Base-by-base conservation (phyloP, 1,140 invertebrate species). In the Eueides isabella region DNA sequence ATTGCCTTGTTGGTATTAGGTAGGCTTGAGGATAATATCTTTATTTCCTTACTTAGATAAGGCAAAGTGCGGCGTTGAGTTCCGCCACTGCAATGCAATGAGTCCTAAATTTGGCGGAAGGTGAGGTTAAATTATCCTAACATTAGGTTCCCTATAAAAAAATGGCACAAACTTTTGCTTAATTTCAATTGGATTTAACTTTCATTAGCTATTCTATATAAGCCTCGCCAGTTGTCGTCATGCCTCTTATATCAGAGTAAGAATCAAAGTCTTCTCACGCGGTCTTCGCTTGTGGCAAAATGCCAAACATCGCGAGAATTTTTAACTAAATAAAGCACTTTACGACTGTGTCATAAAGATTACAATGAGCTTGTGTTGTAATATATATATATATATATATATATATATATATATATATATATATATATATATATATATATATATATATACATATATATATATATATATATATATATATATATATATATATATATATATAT, bases 291-390 rank as follows among this genome's bases (percentile, higher is more conserved):
- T 44, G 65, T 67, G 65, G 65, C 65, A 38, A 67, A 44, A 67
- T 67, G 38, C 65, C 65, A 67, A 67, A 67, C 48, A 67, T 48
- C 26, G 38, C 33, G 38, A 44, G 38, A 26, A 67, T 48, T 67
- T 48, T 44, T 29, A 33, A 28, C 3, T 44, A 33, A 29, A 67
- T n/a, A 30, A 67, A 44, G 26, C 65, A 41, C 65, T 67, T 14
- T 41, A 44, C 29, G 19, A 33, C 30, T 5, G 26, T 44, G 16
- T 26, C 30, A 30, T 67, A 67, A 67, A 67, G 65, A 44, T 41
- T 41, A 29, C 23, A 26, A 26, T 55, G 48, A 55, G 23, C 19
- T 26, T 26, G 48, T 55, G 48, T 23, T 23, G 23, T 55, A 55
- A 55, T 55, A 7, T 31, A 31, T n/a, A n/a, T n/a, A n/a, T n/a